Evolutionary conservation across 2,797 vertebrate species (phyloP).

Genomic region (Hephaestus fuliginosus): DNA sequence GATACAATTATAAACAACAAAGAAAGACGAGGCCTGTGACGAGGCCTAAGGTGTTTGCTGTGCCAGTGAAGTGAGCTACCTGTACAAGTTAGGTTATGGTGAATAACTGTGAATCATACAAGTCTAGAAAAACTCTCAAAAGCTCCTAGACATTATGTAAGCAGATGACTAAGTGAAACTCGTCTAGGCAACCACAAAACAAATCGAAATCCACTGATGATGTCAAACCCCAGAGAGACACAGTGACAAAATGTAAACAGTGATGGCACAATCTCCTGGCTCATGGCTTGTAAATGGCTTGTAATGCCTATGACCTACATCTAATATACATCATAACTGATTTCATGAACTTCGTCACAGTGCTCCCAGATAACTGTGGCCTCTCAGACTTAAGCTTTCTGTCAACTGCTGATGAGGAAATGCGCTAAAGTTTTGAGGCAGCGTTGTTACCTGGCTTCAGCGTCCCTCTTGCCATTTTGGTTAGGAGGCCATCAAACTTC

Average conservation of each 20-base stretch:
- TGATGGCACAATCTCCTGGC: conserved; percentile 8
- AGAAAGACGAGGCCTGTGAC: conserved; percentile 10
- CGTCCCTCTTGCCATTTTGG: conserved; percentile 86
- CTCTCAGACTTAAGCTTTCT: too few relatives aligned
- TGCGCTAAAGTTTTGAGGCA: neutral
- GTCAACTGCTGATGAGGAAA: too few relatives aligned
- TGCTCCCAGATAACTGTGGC: neutral
- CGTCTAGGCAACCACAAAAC: conserved; percentile 60
- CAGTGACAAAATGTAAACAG: conserved; percentile 32
- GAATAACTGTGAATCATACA: conserved; percentile 1
- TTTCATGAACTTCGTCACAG: neutral
- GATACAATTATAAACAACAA: conserved; percentile 4
- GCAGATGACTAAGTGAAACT: conserved; percentile 15
- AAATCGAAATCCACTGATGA: conserved; percentile 43
- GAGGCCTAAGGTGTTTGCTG: neutral
- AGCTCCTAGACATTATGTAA: conserved; percentile 37
- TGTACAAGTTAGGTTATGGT: conserved; percentile 20
- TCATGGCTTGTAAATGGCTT: conserved; percentile 17
- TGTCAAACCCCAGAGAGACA: neutral
- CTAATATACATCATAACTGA: neutral
- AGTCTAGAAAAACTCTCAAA: conserved; percentile 1
- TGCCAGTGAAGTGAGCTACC: neutral
- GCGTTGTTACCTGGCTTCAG: conserved; percentile 82
- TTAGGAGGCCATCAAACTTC: conserved; percentile 87
- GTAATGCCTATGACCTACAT: neutral